phyloP scores from a whole-genome alignment of 2,888 invertebrate species.

The Ypsolopha scabrella region DNA sequence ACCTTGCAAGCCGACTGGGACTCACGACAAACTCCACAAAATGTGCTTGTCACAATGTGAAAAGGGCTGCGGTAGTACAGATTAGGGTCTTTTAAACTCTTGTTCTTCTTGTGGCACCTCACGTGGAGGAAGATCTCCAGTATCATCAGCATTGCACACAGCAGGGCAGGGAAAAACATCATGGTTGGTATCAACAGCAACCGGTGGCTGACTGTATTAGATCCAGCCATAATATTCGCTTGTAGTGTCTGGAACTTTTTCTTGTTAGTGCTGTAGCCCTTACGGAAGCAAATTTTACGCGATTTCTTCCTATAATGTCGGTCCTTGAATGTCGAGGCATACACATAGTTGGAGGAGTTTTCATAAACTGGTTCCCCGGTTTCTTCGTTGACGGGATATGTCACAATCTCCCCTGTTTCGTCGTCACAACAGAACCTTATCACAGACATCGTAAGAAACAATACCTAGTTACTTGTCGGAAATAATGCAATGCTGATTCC shows the following conservation, averaged over 20 bases:
- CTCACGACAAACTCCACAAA: slow-evolving; percentile 76
- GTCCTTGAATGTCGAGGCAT: no score
- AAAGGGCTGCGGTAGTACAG: slow-evolving; percentile 78
- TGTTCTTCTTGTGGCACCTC: slow-evolving; percentile 78
- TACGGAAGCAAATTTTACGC: slow-evolving; percentile 20
- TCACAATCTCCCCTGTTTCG: slow-evolving; percentile 65
- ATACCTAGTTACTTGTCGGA: no score
- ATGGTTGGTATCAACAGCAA: slow-evolving; percentile 72
- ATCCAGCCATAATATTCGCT: slow-evolving; percentile 44
- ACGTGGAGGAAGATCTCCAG: slow-evolving; percentile 75
- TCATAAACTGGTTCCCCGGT: slow-evolving; percentile 51
- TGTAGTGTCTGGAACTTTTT: slow-evolving; percentile 44
- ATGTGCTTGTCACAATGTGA: slow-evolving; percentile 75
- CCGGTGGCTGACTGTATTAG: slow-evolving; percentile 50
- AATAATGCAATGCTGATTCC: not conserved
- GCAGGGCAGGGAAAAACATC: slow-evolving; percentile 66
- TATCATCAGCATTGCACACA: slow-evolving; percentile 59
- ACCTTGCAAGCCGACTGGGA: slow-evolving; percentile 73
- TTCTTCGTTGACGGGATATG: slow-evolving; percentile 53
- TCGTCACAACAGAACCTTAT: slow-evolving; percentile 44
- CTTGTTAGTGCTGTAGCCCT: slow-evolving; percentile 33
- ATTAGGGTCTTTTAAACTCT: slow-evolving; percentile 62
- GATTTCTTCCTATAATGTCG: no score
- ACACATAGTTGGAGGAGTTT: slow-evolving; percentile 5
- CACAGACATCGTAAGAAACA: slow-evolving; percentile 17